Base-by-base conservation (phyloP, 30 jellyfish, hydroid and myxozoan genomes). In the Nemopilema nomurai region DNA sequence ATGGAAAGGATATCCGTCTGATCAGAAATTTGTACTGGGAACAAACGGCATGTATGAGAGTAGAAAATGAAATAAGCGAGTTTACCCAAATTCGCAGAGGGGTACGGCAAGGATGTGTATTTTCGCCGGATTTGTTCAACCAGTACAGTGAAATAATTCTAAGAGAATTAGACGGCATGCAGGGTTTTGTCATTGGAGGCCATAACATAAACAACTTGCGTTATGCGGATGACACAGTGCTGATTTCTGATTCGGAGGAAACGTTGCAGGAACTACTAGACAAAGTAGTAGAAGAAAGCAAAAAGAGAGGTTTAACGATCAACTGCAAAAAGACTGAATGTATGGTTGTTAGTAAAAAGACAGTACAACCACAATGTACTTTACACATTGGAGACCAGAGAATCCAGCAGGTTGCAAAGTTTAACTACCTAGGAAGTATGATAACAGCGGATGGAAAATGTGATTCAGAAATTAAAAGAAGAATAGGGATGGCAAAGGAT, bases 171-270 rank as follows among this genome's bases (percentile, higher is more conserved):
- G 25, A 0, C 9, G 8, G 13, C 19, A 28, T 4, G 77, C 9
- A 67, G 4, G 49, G 49, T 21, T 67, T 19, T 18, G 29, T 16
- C 3, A 67, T 67, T 1, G 77, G 77, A 67, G 77, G 49, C 41
- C 29, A 16, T 19, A 67, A 67, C 29, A 67, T 67, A n/a, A 67
- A 4, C 18, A 23, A 67, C 19, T n/a, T 23, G 6, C 70, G 69
- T 17, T 69, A 69, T 69, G 67, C 64, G 13, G 80, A 69, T 23
- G 80, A 69, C 51, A 69, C 80, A 7, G 80, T 69, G 8, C 80
- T 69, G 41, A 73, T 73, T n/a, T n/a, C n/a, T n/a, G n/a, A n/a
- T n/a, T n/a, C n/a, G n/a, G n/a, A n/a, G n/a, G n/a, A n/a, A n/a
- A n/a, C n/a, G n/a, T n/a, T n/a, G n/a, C n/a, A n/a, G n/a, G n/a